phyloP scores from a whole-genome alignment of 1,140 invertebrate genomes.

The Trachymyrmex cornetzi region DNA sequence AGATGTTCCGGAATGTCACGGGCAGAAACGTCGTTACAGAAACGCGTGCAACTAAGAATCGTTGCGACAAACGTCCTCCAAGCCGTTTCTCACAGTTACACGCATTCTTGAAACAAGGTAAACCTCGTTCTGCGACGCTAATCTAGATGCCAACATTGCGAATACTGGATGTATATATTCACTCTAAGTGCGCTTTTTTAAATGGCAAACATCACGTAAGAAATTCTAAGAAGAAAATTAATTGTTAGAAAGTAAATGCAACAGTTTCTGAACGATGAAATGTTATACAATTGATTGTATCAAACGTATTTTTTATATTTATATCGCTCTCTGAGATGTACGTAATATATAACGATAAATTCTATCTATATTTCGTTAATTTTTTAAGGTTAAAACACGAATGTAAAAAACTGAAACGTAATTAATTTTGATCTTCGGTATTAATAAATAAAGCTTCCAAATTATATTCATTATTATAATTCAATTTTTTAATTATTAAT shows the following conservation, averaged over 20 bases:
- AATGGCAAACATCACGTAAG: conserved; percentile 5
- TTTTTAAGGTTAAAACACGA: not conserved
- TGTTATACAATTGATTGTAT: not conserved
- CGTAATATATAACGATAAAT: not conserved
- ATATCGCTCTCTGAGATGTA: not conserved
- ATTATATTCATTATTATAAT: not conserved
- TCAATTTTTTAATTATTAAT: too few relatives aligned
- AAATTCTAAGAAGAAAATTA: conserved; percentile 5
- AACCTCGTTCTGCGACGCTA: conserved; percentile 20
- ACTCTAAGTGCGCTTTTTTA: not conserved
- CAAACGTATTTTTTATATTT: not conserved
- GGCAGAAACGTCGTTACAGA: conserved; percentile 64
- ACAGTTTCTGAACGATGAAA: not conserved
- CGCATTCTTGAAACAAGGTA: conserved; percentile 41
- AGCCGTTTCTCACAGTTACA: conserved; percentile 7
- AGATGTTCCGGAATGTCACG: conserved; percentile 71
- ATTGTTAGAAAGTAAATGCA: not conserved
- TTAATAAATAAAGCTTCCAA: not conserved
- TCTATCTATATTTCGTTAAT: not conserved
- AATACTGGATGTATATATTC: not conserved
- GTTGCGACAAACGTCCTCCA: conserved; percentile 24
- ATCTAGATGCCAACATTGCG: conserved; percentile 25
- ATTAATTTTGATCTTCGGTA: not conserved
- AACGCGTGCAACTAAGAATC: conserved; percentile 36
- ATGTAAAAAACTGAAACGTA: not conserved